Base-by-base conservation (phyloP, 2,797 vertebrate genomes). In the Sciurus vulgaris region DNA sequence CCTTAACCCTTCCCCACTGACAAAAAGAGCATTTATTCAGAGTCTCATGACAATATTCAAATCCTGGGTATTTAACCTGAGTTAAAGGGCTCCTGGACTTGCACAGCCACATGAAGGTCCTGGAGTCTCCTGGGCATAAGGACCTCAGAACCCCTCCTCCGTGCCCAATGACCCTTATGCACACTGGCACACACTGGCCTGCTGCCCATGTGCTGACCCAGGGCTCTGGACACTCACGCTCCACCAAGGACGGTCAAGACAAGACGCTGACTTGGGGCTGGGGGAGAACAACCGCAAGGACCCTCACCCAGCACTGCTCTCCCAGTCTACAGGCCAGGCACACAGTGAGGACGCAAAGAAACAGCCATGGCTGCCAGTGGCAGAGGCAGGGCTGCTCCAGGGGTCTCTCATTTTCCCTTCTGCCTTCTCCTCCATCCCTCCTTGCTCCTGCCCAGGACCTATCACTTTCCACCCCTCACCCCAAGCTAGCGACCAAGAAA, bases 191-290 rank as follows among this genome's bases (percentile, higher is more conserved):
- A 13, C 3, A 28, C 14, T 22, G 38, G 35, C 28, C 65, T 2
- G 0, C 22, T 30, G 61, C 14, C 11, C 5, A 0, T 12, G 70
- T 0, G 5, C 70, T 51, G 12, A 6, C 5, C 13, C 15, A 0
- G 11, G 41, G 33, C 65, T 26, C 30, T 8, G 7, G 28, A 74
- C 56, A 47, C 41, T 20, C 35, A 24, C 0, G 3, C 33, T 17
- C 5, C 7, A 74, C 49, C 12, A 20, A 4, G 10, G n/a, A 76
- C 5, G 4, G 28, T 5, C 85, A 44, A 1, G 0, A 38, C 51
- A 30, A 81, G 51, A 49, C 8, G 18, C 13, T 3, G 8, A 35
- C 18, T 14, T 73, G 47, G 26, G 47, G 26, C 3, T 24, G 13
- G 0, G 22, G 7, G 3, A 35, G 7, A 44, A 44, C 38, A 44